Evolutionary conservation across 2,888 invertebrate genomes (phyloP).

Genomic region (Parascotia fuliginaria): DNA sequence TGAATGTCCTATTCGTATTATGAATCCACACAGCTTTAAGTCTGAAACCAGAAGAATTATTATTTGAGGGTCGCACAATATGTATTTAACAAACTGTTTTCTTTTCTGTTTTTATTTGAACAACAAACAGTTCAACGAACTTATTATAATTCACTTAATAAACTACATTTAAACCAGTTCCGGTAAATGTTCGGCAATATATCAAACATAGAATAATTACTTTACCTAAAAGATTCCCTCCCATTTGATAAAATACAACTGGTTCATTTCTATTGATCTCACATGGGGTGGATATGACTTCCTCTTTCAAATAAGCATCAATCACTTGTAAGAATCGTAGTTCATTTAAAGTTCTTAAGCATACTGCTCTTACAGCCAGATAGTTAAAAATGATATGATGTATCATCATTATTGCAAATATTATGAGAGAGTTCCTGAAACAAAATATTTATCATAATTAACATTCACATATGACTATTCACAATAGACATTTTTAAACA

Average conservation of each 20-base stretch:
- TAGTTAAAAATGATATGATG: constrained; percentile 96
- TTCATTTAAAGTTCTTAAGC: constrained; percentile 92
- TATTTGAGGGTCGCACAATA: no score
- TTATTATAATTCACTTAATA: no score
- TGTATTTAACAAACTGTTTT: no score
- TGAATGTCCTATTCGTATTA: constrained; percentile 86
- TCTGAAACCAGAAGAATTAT: no score
- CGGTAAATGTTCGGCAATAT: no score
- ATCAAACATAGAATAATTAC: neutral
- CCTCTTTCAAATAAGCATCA: constrained; percentile 87
- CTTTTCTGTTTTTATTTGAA: no score
- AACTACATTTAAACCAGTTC: no score
- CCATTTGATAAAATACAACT: constrained; percentile 60
- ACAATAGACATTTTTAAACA: no score
- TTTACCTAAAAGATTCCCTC: constrained; percentile 60
- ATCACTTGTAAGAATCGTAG: constrained; percentile 90
- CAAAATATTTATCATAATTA: no score
- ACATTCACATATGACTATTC: no score
- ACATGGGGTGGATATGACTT: constrained; percentile 87
- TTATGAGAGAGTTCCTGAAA: constrained; percentile 88
- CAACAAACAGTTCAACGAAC: no score
- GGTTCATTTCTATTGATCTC: constrained; percentile 90
- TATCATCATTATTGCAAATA: constrained; percentile 90
- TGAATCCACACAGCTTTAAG: constrained; percentile 85
- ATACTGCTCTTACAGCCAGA: constrained; percentile 92